Evolutionary conservation across 2,797 vertebrate species (phyloP).

Genomic region (Onychomys leucogaster): DNA sequence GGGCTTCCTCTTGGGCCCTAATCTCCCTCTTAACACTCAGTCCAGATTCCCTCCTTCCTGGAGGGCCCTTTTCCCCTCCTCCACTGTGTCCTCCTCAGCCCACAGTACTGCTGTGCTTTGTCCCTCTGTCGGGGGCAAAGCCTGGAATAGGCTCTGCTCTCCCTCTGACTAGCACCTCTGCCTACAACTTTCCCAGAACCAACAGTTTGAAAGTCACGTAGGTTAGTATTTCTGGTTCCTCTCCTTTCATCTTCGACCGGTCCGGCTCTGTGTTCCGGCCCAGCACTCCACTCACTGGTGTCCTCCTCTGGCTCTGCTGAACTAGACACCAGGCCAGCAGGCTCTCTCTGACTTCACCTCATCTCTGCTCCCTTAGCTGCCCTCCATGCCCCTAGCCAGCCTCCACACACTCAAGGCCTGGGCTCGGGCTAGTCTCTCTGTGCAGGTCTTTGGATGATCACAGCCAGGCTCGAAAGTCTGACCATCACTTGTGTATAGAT

Average conservation of each 20-base stretch:
- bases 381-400: background rate
- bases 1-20: background rate
- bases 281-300: rapidly evolving
- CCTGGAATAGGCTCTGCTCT: background rate
- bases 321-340: background rate
- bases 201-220: background rate
- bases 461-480: background rate
- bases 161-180: background rate
- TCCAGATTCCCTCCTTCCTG: background rate
- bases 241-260: background rate
- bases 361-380: background rate
- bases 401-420: background rate
- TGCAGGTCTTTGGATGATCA: background rate
- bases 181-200: background rate
- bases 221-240: background rate
- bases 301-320: background rate
- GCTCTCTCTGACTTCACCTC: background rate
- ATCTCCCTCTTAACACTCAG: background rate
- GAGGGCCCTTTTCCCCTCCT: background rate
- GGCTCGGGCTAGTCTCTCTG: background rate
- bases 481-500: background rate
- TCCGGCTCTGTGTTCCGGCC: background rate
- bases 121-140: background rate
- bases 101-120: background rate
- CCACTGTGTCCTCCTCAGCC: background rate